Evolutionary conservation across 2,888 invertebrate genomes (phyloP), one percentile per base, ranked within the genome.

Genomic region (Pollenia labialis): DNA sequence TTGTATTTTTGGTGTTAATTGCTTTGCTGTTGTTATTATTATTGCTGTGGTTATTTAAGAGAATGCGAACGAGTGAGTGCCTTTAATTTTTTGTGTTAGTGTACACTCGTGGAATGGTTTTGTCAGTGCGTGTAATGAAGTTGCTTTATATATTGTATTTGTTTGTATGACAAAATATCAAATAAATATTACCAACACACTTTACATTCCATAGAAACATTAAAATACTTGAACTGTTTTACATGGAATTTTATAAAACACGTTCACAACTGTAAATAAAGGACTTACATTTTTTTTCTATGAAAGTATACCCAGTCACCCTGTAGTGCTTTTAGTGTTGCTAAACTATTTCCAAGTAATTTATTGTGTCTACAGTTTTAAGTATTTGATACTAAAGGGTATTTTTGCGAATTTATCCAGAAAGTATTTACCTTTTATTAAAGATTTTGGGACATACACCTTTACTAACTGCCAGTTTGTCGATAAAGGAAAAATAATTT

Each of bases 1-100:
- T 83, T 81, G 66, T 81, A 84, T 84, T 79, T 80, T 84, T 84
- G 81, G 87, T 84, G 87, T 87, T 87, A 87, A 87, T 87, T 87
- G 87, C 87, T 84, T 77, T 84, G 87, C 87, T 69, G 81, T 62
- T 81, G 52, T 76, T 82, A 32, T 75, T 81, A 58, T 58, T 75
- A 44, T 81, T 23, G 56, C 71, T 79, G 64, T 80, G 60, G 79
- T 68, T 84, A 60, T 84, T 58, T 66, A 58, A 72, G 50, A 72
- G 72, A 44, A 46, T 62, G 52, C 44, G 62, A 6, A 40, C 46
- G 10, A 40, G 52, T 4, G 4, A 77, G 44, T 52, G 66, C 40
- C 9, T 66, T 48, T 46, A 10, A 44, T 42, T 11, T 48, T 42
- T n/a, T 50, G 60, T 54, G 12, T 32, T 11, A 62, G 62, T 69